Conservation (phyloP, 2,888 invertebrate genomes). For the Rhyacophila evoluta region DNA sequence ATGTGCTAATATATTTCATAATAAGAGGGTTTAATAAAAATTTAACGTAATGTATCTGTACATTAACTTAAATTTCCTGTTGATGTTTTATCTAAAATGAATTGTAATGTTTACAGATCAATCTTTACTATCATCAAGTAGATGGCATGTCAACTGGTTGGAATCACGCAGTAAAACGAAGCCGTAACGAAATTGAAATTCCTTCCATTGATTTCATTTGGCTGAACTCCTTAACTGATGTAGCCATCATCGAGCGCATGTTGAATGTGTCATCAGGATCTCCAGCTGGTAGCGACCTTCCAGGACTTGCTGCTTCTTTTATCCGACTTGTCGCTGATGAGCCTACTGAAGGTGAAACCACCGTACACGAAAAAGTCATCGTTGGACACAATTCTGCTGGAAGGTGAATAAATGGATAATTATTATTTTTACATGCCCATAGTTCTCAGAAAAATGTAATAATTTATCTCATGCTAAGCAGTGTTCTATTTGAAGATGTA, state of each 20-base stretch:
- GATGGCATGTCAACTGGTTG: constrained; percentile 84
- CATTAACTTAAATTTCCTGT: background rate
- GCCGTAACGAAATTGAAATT: constrained; percentile 72
- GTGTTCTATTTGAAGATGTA: no score
- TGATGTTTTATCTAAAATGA: background rate
- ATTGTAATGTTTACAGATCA: constrained; percentile 67
- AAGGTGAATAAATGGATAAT: constrained; percentile 71
- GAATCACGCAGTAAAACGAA: constrained; percentile 76
- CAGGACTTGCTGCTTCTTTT: constrained; percentile 73
- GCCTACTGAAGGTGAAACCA: constrained; percentile 60
- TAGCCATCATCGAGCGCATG: constrained; percentile 75
- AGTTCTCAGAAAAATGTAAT: no score
- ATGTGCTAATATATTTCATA: no score
- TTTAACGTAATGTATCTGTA: no score
- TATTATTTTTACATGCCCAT: no score
- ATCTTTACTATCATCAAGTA: constrained; percentile 81
- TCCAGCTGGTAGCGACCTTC: constrained; percentile 59
- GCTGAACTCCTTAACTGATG: constrained; percentile 82
- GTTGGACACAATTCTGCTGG: constrained; percentile 86
- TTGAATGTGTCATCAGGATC: constrained; percentile 65
- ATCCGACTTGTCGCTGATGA: constrained; percentile 71
- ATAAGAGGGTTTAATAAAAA: no score
- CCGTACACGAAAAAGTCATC: constrained; percentile 70
- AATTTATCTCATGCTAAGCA: no score
- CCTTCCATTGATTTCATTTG: constrained; percentile 77